Conservation (phyloP, 2,113 vertebrate species). For the Natator depressus region DNA sequence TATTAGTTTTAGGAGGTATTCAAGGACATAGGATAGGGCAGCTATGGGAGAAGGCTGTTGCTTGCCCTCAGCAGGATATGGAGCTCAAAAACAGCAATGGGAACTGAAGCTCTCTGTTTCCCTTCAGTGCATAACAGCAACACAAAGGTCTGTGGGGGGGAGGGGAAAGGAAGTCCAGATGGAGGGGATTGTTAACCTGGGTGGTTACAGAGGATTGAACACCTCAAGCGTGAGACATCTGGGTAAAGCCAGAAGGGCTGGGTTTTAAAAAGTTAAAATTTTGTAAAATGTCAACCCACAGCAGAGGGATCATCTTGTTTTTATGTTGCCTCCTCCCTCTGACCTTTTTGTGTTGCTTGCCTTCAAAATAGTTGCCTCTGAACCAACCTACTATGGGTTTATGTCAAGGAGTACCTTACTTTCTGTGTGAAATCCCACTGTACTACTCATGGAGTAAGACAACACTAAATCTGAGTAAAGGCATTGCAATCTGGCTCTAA, state of each 20-base stretch:
- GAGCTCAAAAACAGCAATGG: background rate
- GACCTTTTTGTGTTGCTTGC: slow-evolving; percentile 27
- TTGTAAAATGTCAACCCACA: background rate
- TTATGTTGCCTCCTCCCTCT: background rate
- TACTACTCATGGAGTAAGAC: background rate
- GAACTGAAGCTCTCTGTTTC: background rate
- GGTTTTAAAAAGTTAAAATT: background rate
- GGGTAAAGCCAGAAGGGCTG: background rate
- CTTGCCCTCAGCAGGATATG: background rate
- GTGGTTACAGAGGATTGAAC: background rate
- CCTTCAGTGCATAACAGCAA: background rate
- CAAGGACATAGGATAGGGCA: background rate
- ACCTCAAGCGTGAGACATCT: background rate
- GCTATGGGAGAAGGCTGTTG: background rate
- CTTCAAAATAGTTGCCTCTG: background rate
- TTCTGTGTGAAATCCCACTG: background rate
- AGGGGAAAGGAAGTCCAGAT: background rate
- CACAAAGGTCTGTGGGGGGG: background rate
- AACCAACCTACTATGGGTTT: background rate
- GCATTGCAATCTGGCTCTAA: background rate
- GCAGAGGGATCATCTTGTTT: background rate
- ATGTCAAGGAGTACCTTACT: background rate
- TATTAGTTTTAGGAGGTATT: background rate
- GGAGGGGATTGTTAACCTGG: background rate
- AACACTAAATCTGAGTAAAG: background rate